These are phyloP conservation scores for Penaeus indicus DNA, from an alignment of 1,140 invertebrate genomes.

Conservation along the genomic window DNA sequence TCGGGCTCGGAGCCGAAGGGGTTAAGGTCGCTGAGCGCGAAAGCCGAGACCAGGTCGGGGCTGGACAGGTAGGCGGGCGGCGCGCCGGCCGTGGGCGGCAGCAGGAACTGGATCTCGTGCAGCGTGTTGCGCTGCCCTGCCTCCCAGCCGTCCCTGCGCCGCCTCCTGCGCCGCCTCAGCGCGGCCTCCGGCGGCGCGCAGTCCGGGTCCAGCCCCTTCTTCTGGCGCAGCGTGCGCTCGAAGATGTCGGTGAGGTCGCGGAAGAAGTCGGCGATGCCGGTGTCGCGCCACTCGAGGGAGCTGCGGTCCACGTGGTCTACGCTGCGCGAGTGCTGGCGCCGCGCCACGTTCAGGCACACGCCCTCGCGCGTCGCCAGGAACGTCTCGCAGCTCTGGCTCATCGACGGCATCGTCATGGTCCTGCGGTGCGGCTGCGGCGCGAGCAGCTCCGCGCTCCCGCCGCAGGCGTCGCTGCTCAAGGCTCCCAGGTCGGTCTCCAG, in stretches of 20 bases:
- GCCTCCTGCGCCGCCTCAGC: too few relatives aligned
- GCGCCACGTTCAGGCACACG: constrained; percentile 2
- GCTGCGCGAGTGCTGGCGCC: neutral
- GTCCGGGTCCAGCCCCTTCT: neutral
- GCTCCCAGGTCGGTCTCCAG: neutral
- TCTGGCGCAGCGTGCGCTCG: neutral
- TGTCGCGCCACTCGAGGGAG: neutral
- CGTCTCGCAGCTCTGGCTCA: constrained; percentile 11
- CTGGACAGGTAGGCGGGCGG: neutral
- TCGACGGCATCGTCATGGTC: neutral
- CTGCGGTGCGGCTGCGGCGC: neutral
- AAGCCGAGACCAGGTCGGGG: neutral
- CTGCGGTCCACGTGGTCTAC: neutral
- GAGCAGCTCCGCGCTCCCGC: neutral
- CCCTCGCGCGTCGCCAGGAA: neutral
- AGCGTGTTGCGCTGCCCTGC: neutral
- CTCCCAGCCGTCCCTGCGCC: too few relatives aligned
- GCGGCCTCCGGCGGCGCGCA: neutral
- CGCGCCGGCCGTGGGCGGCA: neutral
- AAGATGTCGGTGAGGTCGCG: neutral
- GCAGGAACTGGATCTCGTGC: neutral
- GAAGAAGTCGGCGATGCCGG: neutral
- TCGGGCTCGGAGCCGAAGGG: neutral
- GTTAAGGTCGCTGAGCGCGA: neutral
- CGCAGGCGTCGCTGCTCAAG: neutral